Evolutionary conservation across 2,113 vertebrate species (phyloP).

Genomic region (Apodemus speciosus): DNA sequence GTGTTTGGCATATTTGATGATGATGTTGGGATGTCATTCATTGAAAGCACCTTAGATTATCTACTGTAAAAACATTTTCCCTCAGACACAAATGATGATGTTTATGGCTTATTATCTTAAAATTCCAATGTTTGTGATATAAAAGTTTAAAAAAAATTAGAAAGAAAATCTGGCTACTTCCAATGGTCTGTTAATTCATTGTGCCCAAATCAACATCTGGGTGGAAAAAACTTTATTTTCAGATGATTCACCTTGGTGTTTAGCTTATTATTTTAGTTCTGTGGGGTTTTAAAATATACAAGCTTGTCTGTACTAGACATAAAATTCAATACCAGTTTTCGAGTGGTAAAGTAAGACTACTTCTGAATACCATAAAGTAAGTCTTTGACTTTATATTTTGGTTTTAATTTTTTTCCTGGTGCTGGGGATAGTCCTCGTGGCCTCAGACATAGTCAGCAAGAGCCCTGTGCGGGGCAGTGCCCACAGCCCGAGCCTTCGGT

Average conservation of each 20-base stretch:
- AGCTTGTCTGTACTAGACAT: conserved; percentile 68
- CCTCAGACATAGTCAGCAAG: background rate
- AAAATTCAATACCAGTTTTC: conserved; percentile 71
- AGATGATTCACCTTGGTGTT: conserved; percentile 51
- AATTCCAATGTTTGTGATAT: conserved; percentile 64
- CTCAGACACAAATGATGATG: conserved; percentile 39
- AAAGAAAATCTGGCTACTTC: conserved; percentile 71
- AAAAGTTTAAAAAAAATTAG: conserved; percentile 67
- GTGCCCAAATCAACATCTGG: conserved; percentile 27
- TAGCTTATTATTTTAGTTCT: conserved; percentile 33
- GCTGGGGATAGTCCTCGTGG: background rate
- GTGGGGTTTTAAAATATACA: conserved; percentile 57
- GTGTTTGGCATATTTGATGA: conserved; percentile 61
- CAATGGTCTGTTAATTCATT: conserved; percentile 63
- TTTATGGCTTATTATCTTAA: conserved; percentile 74
- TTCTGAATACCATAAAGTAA: conserved; percentile 63
- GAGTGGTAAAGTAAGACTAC: conserved; percentile 61
- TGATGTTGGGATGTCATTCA: conserved; percentile 61
- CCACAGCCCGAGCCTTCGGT: background rate
- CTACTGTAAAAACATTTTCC: conserved; percentile 39
- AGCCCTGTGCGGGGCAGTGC: background rate
- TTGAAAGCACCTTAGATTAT: conserved; percentile 74
- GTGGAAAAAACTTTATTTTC: background rate
- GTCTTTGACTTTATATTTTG: conserved; percentile 55
- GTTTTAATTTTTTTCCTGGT: background rate